Conservation (phyloP, 2,888 invertebrate genomes). For the Netelia melanura region DNA sequence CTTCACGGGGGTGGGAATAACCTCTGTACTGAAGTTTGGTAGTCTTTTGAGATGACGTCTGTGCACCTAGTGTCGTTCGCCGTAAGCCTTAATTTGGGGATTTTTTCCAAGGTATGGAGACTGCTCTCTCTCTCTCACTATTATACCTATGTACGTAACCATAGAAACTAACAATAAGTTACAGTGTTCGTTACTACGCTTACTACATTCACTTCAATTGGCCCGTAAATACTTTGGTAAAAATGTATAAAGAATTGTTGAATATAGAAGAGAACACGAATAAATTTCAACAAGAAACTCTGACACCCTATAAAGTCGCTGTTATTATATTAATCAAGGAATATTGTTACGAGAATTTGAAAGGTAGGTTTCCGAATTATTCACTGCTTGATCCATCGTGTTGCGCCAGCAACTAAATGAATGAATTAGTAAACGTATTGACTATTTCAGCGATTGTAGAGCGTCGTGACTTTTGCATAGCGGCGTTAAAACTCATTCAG, state of each 20-base stretch:
- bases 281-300: constrained; percentile 86
- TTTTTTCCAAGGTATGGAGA: no score
- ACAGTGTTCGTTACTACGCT: no score
- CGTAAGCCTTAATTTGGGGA: no score
- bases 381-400: not conserved
- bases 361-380: constrained; percentile 80
- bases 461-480: constrained; percentile 92
- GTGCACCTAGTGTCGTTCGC: no score
- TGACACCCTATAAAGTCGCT: constrained; percentile 93
- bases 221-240: constrained; percentile 32
- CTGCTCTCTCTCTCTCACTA: no score
- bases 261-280: constrained; percentile 82
- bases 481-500: constrained; percentile 92
- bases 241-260: constrained; percentile 82
- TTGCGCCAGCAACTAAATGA: constrained; percentile 36
- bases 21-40: no score
- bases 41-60: no score
- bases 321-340: constrained; percentile 91
- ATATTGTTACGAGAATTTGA: constrained; percentile 88
- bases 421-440: constrained; percentile 69
- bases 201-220: no score
- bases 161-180: no score
- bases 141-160: not conserved
- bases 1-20: no score
- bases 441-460: constrained; percentile 85